These are phyloP conservation scores for Ciconia stormi DNA, from an alignment of 2,113 vertebrate species.

Conservation along the genomic window DNA sequence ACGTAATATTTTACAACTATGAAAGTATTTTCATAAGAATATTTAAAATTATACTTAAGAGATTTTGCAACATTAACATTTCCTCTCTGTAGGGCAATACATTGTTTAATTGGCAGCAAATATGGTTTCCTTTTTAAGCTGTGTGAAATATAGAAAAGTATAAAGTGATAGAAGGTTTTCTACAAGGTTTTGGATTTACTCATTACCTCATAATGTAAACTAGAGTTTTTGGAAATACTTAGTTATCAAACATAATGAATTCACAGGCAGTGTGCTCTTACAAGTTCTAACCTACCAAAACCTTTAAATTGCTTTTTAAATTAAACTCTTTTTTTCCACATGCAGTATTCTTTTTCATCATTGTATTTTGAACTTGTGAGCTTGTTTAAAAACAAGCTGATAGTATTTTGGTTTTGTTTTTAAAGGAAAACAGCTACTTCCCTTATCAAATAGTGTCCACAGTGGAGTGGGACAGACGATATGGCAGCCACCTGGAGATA, in stretches of 20 bases:
- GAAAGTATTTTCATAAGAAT: not conserved
- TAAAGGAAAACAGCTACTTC: constrained; percentile 92
- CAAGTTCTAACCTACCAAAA: not conserved
- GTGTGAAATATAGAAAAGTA: not conserved
- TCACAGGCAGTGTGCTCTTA: not conserved
- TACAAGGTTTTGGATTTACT: not conserved
- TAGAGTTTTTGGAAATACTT: not conserved
- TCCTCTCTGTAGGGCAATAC: not conserved
- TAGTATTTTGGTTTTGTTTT: constrained; percentile 50
- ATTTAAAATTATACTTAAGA: not conserved
- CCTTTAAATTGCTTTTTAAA: not conserved
- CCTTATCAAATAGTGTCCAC: constrained; percentile 90
- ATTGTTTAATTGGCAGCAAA: not conserved
- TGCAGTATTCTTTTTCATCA: not conserved
- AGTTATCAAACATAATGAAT: not conserved
- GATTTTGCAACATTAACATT: not conserved
- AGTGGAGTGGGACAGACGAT: constrained; percentile 85
- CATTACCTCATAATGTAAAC: not conserved
- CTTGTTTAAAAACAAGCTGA: not conserved
- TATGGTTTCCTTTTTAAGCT: not conserved
- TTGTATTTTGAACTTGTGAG: not conserved
- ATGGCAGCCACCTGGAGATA: constrained; percentile 85
- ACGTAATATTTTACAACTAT: not conserved
- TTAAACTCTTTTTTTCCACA: not conserved
- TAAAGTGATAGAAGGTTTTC: not conserved